phyloP scores from a whole-genome alignment of 2,888 invertebrate genomes.

The Drosophila austrosaltans region DNA sequence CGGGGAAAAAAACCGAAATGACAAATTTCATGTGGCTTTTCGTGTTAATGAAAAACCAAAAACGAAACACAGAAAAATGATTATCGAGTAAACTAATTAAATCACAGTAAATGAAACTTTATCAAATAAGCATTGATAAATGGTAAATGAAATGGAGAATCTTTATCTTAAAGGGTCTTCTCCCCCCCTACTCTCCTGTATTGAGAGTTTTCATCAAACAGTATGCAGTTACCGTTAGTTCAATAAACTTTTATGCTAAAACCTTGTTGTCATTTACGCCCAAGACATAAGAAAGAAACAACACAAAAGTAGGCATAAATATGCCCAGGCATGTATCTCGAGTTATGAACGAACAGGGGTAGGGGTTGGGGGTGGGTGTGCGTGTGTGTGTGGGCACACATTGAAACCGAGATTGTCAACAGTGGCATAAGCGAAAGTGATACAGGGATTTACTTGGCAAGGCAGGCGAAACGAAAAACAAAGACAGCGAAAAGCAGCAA shows the following conservation, averaged over 20 bases:
- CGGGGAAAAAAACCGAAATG: slow-evolving; percentile 24
- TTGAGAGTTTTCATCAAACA: slow-evolving; percentile 29
- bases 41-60: slow-evolving; percentile 42
- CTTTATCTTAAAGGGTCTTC: neutral
- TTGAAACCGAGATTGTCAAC: slow-evolving; percentile 76
- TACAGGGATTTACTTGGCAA: slow-evolving; percentile 71
- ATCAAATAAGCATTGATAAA: slow-evolving; percentile 20
- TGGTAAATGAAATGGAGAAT: slow-evolving; percentile 1
- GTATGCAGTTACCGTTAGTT: slow-evolving; percentile 56
- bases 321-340: slow-evolving; percentile 66
- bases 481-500: slow-evolving; percentile 48
- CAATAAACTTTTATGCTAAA: slow-evolving; percentile 78
- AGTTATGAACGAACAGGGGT: slow-evolving; percentile 41
- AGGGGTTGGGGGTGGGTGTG: neutral
- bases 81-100: slow-evolving; percentile 42
- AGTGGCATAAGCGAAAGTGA: slow-evolving; percentile 74
- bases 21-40: slow-evolving; percentile 43
- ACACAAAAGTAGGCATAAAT: slow-evolving; percentile 60
- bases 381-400: slow-evolving; percentile 46
- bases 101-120: slow-evolving; percentile 24
- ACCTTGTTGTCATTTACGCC: slow-evolving; percentile 51
- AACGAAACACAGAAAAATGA: slow-evolving; percentile 24
- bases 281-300: slow-evolving; percentile 34
- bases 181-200: neutral
- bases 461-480: slow-evolving; percentile 34